These are phyloP conservation scores for Oncorhynchus mykiss DNA, from an alignment of 2,113 vertebrate species.

Conservation along the genomic window DNA sequence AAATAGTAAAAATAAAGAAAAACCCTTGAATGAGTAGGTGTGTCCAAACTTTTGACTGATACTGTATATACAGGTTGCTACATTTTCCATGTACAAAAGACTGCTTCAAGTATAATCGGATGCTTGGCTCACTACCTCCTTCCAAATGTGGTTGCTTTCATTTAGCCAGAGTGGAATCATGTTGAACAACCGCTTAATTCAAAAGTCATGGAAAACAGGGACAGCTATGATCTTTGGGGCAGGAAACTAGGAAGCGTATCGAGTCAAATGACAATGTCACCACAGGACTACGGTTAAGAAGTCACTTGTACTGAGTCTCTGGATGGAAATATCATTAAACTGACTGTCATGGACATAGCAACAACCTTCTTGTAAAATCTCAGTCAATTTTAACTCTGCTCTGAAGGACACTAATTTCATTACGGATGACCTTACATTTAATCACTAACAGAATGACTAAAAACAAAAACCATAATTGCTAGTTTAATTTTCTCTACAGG, in stretches of 20 bases:
- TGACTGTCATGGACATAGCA: not conserved
- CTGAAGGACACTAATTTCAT: not conserved
- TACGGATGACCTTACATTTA: not conserved
- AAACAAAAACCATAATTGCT: not conserved
- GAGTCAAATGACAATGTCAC: not conserved
- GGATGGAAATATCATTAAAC: not conserved
- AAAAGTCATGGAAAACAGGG: constrained; percentile 20
- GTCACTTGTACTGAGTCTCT: not conserved
- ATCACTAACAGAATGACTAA: too few species aligned
- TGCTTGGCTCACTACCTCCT: constrained; percentile 13
- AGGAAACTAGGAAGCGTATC: not conserved
- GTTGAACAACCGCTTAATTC: constrained; percentile 11
- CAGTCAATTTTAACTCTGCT: not conserved
- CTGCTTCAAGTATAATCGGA: constrained; percentile 20
- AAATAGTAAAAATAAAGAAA: too few species aligned
- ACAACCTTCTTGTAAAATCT: not conserved
- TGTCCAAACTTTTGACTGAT: too few species aligned
- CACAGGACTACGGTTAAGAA: not conserved
- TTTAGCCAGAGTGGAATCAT: constrained; percentile 23
- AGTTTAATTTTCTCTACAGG: constrained; percentile 54
- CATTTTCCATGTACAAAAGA: constrained; percentile 24
- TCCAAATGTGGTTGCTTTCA: constrained; percentile 33
- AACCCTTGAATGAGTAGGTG: too few species aligned
- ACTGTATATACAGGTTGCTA: not conserved
- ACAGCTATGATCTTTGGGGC: not conserved